Evolutionary conservation across 2,797 vertebrate genomes (phyloP), one percentile per base, ranked within the genome.

Genomic region (Pogoniulus pusillus): DNA sequence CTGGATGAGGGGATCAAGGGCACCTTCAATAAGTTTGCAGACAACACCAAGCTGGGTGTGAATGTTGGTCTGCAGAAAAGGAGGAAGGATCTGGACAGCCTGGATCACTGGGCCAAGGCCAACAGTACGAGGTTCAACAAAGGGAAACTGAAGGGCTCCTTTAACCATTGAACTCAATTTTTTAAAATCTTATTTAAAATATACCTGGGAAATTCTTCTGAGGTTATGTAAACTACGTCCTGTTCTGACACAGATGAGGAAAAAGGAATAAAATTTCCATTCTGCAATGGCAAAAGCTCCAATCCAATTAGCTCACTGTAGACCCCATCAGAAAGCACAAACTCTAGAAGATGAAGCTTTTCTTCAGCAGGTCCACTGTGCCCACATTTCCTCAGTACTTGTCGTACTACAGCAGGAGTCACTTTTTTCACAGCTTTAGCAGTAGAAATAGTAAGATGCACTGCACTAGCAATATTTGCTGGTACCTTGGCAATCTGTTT

Each of bases 251-350:
- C 98, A 63, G 98, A 98, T 4, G 98, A 99, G 69, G 98, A 99
- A 96, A 99, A 99, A 8, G 98, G 93, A 75, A 98, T 95, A 93
- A 99, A 99, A 27, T 92, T 98, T 66, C 98, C 98, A 83, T 98
- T 98, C 92, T 99, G 99, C 72, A 99, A 97, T 7, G 99, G 99
- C 51, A 99, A 97, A 80, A 99, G 98, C 92, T 99, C 99, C 78
- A 99, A 96, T 64, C 99, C 99, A 62, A 99, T 98, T 82, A 99
- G 98, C 65, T 99, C 99, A 76, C 97, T 98, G 96, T 99, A 99
- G 94, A 98, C 98, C 63, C 87, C 96, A 82, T 99, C 99, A 29
- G 98, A 98, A 34, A 99, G 98, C 34, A 97, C 98, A 59, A 98
- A 99, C 89, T 99, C 98, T 78, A 99, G 96, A 65, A 99, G 97